Conservation (phyloP, 2,888 invertebrate genomes). For the Neria commutata region DNA sequence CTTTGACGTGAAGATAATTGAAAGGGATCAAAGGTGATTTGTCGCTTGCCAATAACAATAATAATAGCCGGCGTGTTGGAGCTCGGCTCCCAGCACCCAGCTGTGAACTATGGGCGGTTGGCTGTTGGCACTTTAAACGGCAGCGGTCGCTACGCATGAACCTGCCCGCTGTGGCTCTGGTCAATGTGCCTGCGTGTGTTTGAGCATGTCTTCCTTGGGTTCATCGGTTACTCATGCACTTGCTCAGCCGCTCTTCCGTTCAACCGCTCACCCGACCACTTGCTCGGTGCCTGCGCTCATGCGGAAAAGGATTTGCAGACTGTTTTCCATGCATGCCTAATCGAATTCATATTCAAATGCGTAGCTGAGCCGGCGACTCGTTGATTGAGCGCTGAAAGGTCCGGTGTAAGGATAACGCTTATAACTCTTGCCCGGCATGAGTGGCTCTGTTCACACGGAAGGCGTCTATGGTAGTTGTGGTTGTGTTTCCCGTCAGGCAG, state of each 20-base stretch:
- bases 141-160: slow-evolving; percentile 27
- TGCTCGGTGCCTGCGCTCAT: background rate
- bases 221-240: background rate
- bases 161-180: slow-evolving; percentile 6
- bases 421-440: too few relatives aligned
- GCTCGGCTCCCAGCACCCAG: background rate
- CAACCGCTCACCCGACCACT: background rate
- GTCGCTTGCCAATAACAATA: slow-evolving; percentile 19
- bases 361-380: background rate
- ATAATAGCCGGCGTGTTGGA: slow-evolving; percentile 9
- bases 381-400: too few relatives aligned
- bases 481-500: too few relatives aligned
- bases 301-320: background rate
- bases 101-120: background rate
- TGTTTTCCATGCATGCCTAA: slow-evolving; percentile 19
- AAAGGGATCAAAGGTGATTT: slow-evolving; percentile 39
- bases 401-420: too few relatives aligned
- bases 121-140: background rate
- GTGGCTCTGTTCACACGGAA: too few relatives aligned
- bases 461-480: too few relatives aligned
- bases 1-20: slow-evolving; percentile 39
- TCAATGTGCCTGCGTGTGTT: background rate
- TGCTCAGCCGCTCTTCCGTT: background rate
- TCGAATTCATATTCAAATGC: slow-evolving; percentile 17
- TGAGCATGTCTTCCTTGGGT: background rate